phyloP scores from a whole-genome alignment of 2,888 invertebrate species.

The Sarcophaga subvicina region DNA sequence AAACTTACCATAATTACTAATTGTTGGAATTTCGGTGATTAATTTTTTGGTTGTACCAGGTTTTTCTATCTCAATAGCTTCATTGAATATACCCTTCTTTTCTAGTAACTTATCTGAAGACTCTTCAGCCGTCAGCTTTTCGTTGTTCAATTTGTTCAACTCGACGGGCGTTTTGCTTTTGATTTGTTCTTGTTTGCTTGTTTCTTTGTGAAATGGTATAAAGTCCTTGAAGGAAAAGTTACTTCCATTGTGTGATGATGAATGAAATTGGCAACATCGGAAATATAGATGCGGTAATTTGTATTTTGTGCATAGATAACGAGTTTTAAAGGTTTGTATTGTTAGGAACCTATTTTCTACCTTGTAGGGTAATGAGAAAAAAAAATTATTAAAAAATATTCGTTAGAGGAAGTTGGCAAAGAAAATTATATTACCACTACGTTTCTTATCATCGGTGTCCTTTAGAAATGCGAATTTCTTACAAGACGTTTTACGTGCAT shows the following conservation, averaged over 20 bases:
- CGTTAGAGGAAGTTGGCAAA: too few species aligned
- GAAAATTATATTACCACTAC: constrained; percentile 33
- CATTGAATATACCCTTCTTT: background rate
- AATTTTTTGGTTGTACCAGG: constrained; percentile 41
- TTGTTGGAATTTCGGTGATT: constrained; percentile 62
- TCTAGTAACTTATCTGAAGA: background rate
- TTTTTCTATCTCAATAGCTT: background rate
- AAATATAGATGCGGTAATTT: background rate
- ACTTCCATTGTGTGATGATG: background rate
- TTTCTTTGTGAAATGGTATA: background rate
- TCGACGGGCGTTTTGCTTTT: background rate
- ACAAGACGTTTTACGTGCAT: constrained; percentile 56
- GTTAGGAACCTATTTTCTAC: constrained; percentile 72
- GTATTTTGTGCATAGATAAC: background rate
- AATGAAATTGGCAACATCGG: background rate
- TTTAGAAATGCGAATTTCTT: constrained; percentile 51
- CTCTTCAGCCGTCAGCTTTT: background rate
- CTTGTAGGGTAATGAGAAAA: constrained; percentile 66
- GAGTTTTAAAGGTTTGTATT: background rate
- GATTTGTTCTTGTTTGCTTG: background rate
- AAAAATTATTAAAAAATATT: background rate
- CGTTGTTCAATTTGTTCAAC: background rate
- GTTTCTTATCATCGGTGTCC: constrained; percentile 45
- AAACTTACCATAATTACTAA: constrained; percentile 72
- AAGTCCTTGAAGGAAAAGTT: background rate